Base-by-base conservation (phyloP, 2,113 vertebrate species). In the Nannobrachium achirus region DNA sequence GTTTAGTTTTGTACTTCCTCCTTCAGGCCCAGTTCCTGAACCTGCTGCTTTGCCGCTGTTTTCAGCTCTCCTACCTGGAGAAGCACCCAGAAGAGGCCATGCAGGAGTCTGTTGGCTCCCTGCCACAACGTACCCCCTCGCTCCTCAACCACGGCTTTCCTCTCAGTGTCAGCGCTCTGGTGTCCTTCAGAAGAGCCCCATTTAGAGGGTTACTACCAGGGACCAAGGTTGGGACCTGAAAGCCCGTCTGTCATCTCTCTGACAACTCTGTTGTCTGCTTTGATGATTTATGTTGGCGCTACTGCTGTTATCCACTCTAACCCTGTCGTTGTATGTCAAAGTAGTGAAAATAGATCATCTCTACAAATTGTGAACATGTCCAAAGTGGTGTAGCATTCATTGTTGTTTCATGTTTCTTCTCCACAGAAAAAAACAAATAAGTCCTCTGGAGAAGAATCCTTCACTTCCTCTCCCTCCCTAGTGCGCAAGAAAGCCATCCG, bases 401-500 rank as follows among this genome's bases (percentile, higher is more conserved):
- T 51, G 4, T 51, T 51, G 4, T 51, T 18, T 41, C 16, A 40
- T 62, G 33, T 16, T 60, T 51, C 25, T 19, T 50, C 11, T 48
- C 13, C 44, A 6, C 56, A 86, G 89, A 83, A 76, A 48, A 45
- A 42, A 3, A 61, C 68, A n/a, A n/a, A n/a, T 1, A 81, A 83
- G 46, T 55, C 78, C 1, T 73, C 18, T 0, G 53, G 77, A 0
- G 83, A 93, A 0, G 95, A 95, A 5, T 93, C 93, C 25, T 93
- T 89, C 6, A 88, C 92, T 44, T 95, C 94, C 68, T 97, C 95
- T 0, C 95, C 96, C 0, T 94, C 96, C 0, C 85, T 99, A 84
- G 93, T 95, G 71, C 95, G 97, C 44, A 98, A 98, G 87, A 95
- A 95, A 73, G 97, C 93, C 41, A 99, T 99, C 6, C 95, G 95